Evolutionary conservation across 2,113 vertebrate genomes (phyloP).

Genomic region (Odobenus rosmarus): DNA sequence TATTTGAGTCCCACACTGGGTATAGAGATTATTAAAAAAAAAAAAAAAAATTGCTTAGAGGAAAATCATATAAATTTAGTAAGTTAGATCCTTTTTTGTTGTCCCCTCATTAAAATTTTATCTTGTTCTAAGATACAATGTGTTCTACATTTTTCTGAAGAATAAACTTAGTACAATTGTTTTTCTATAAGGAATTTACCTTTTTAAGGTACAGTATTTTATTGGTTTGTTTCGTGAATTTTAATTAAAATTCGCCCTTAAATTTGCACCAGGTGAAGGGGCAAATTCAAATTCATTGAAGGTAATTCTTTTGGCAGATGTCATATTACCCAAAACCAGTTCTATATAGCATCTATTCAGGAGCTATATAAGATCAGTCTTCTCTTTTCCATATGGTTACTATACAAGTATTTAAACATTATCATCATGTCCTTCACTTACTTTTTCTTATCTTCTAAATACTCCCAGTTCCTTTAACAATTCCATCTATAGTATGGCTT

Average conservation of each 20-base stretch:
- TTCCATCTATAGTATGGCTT: not conserved
- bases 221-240: constrained; percentile 39
- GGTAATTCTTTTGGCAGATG: not conserved
- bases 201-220: not conserved
- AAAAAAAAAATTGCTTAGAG: constrained; percentile 4
- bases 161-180: constrained; percentile 27
- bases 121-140: not conserved
- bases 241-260: constrained; percentile 30
- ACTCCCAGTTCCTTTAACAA: not conserved
- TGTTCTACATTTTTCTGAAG: not conserved
- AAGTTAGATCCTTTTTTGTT: constrained; percentile 20
- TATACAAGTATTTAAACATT: not conserved
- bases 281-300: not conserved
- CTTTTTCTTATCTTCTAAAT: not conserved
- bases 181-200: constrained; percentile 2
- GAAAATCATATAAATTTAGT: not conserved
- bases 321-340: not conserved
- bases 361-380: not conserved
- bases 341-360: not conserved
- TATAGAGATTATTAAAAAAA: not conserved
- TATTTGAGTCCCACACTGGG: not conserved
- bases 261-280: not conserved
- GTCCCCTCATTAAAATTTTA: constrained; percentile 38
- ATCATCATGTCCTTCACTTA: not conserved
- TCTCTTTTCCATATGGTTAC: not conserved